phyloP scores from a whole-genome alignment of 2,888 invertebrate genomes.

The Mechanitis messenoides region DNA sequence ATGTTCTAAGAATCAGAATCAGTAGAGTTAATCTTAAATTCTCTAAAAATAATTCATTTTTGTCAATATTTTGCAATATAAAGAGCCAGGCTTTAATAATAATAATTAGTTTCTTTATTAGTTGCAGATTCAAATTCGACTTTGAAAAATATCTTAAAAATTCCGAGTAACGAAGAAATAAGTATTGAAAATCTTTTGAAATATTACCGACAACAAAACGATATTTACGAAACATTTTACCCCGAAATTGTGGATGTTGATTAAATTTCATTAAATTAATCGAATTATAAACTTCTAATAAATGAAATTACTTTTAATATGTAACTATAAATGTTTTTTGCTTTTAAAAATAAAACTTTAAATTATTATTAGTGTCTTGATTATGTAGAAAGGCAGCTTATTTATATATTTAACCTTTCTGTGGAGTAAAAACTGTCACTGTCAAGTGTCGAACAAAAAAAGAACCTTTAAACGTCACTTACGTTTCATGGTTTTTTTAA shows the following conservation, averaged over 20 bases:
- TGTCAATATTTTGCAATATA: no score
- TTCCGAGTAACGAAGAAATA: constrained; percentile 43
- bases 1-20: no score
- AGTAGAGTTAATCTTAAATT: no score
- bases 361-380: constrained; percentile 6
- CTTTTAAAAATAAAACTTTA: neutral
- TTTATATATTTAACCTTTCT: neutral
- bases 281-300: no score
- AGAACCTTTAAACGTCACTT: no score
- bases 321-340: neutral
- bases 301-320: neutral
- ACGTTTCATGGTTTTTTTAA: no score
- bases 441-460: no score
- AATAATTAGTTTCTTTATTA: neutral
- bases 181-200: constrained; percentile 55
- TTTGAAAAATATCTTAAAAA: constrained; percentile 15
- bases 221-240: constrained; percentile 32
- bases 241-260: constrained; percentile 49
- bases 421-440: neutral
- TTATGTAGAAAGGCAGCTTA: constrained; percentile 6
- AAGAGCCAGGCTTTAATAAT: no score
- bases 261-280: constrained; percentile 27
- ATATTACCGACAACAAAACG: constrained; percentile 47
- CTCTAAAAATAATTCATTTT: no score
- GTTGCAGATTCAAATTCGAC: constrained; percentile 22